Conservation (phyloP, 2,113 vertebrate species). For the Pseudopodoces humilis region DNA sequence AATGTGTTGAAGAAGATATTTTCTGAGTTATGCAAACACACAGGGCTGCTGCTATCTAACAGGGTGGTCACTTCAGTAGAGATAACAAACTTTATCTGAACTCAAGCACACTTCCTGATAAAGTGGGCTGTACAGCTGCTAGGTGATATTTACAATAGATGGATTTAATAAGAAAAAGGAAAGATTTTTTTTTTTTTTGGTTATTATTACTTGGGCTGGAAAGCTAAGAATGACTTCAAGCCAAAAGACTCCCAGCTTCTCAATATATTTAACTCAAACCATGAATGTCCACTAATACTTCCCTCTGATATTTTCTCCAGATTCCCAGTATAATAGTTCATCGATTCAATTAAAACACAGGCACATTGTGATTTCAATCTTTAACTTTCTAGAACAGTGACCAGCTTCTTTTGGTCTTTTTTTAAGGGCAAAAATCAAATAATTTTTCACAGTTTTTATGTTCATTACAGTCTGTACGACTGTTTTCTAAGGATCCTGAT, state of each 20-base stretch:
- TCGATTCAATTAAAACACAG: neutral
- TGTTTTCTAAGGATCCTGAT: neutral
- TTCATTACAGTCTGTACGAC: neutral
- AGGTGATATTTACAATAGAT: neutral
- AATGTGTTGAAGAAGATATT: neutral
- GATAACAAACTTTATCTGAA: conserved; percentile 24
- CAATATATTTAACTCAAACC: neutral
- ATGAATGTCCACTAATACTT: neutral
- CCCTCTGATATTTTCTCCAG: neutral
- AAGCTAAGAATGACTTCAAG: neutral
- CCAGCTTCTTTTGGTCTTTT: neutral
- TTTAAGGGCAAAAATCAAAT: neutral
- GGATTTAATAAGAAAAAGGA: neutral
- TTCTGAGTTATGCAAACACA: neutral
- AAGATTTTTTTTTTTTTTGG: neutral
- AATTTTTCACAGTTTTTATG: neutral
- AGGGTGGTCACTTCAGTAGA: conserved; percentile 9
- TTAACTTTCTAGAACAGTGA: neutral
- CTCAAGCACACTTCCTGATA: neutral
- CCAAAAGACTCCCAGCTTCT: neutral
- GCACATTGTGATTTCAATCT: neutral
- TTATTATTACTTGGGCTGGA: neutral
- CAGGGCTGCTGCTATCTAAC: neutral
- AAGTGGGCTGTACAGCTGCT: neutral
- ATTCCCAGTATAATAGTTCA: neutral